phyloP scores from a whole-genome alignment of 2,797 vertebrate species.

The Gallinago nigripennis region DNA sequence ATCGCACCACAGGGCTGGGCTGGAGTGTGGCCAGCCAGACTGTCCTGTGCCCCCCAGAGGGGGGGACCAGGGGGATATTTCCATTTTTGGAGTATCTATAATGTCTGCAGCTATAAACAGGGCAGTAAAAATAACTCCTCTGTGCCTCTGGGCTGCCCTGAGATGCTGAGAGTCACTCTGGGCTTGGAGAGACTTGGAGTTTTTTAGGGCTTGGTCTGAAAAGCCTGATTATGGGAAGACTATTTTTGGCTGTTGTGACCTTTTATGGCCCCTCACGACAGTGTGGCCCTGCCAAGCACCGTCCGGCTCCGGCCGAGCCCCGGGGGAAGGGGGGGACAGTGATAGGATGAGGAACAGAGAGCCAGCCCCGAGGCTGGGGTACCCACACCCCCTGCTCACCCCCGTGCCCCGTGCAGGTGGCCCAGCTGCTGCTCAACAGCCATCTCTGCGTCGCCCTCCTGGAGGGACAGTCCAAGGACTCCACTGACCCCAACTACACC shows the following conservation, averaged over 20 bases:
- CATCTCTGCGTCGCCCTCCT: constrained; percentile 87
- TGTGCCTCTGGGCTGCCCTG: constrained; percentile 16
- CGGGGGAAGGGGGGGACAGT: not conserved
- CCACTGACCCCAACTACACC: constrained; percentile 84
- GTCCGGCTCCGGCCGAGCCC: not conserved
- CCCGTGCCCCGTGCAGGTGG: constrained; percentile 77
- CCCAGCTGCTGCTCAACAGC: constrained; percentile 90
- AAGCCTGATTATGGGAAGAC: not conserved
- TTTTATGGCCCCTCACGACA: not conserved
- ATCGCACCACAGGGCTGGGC: rapidly evolving
- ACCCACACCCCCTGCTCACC: not conserved
- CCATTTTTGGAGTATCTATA: constrained; percentile 47
- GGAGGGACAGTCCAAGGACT: constrained; percentile 85
- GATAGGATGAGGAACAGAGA: not conserved
- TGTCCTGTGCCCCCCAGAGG: not conserved
- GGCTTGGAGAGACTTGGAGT: not conserved
- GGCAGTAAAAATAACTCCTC: constrained; percentile 52
- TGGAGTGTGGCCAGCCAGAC: not conserved
- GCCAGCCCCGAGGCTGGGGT: not conserved
- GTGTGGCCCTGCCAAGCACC: not conserved
- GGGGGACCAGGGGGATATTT: not conserved
- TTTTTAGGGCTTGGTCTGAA: constrained; percentile 49
- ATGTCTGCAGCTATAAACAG: constrained; percentile 61
- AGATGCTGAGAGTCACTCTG: not conserved
- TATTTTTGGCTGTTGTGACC: constrained; percentile 16